Conservation (phyloP, 2,113 vertebrate genomes). For the Daboia siamensis region DNA sequence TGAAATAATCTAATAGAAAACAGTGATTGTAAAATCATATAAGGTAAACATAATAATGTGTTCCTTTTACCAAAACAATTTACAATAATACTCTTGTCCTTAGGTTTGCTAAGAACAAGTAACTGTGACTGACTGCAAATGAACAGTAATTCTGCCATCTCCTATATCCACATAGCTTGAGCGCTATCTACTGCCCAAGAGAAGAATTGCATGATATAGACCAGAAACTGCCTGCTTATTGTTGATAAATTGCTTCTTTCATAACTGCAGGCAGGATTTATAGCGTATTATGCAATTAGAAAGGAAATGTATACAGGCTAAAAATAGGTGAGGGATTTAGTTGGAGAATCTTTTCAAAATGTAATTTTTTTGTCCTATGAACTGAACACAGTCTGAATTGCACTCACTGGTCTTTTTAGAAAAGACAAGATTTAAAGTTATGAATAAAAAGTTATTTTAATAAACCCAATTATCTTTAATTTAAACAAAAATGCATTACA, state of each 20-base stretch:
- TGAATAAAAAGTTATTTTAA: slow-evolving; percentile 44
- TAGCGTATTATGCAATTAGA: slow-evolving; percentile 3
- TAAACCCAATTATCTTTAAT: slow-evolving; percentile 35
- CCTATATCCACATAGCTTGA: slow-evolving; percentile 51
- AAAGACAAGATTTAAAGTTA: slow-evolving; percentile 37
- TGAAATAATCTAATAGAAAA: neutral
- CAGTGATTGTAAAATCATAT: neutral
- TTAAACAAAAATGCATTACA: slow-evolving; percentile 39
- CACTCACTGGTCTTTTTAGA: slow-evolving; percentile 52
- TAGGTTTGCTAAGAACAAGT: neutral
- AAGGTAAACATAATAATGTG: neutral
- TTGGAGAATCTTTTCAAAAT: slow-evolving; percentile 19
- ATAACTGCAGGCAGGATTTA: neutral
- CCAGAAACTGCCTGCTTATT: neutral
- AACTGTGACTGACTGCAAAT: neutral
- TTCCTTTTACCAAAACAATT: neutral
- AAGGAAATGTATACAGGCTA: slow-evolving; percentile 7
- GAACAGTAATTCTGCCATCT: rapidly evolving
- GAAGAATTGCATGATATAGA: slow-evolving; percentile 33
- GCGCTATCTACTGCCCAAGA: slow-evolving; percentile 66
- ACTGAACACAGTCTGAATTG: slow-evolving; percentile 40
- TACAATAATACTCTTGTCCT: neutral
- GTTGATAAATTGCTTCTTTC: rapidly evolving
- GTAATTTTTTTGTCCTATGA: slow-evolving; percentile 6
- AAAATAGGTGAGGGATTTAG: slow-evolving; percentile 30